These are phyloP conservation scores for Microtus oregoni DNA, from an alignment of 2,113 vertebrate species.

Conservation along the genomic window DNA sequence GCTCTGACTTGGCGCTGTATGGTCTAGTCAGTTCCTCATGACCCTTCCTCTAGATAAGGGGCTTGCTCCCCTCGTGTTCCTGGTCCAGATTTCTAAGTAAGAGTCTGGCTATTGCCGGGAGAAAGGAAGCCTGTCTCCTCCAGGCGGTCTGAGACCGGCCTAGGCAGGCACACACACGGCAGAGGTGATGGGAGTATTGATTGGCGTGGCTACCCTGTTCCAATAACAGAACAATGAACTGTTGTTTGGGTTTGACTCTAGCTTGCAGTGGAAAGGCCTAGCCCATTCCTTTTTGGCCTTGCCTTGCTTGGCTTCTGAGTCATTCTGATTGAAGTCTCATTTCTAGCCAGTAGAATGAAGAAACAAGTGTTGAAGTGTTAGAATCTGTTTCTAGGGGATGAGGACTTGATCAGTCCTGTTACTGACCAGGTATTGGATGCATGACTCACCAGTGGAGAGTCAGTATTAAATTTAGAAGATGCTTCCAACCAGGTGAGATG, in stretches of 20 bases:
- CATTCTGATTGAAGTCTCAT: not conserved
- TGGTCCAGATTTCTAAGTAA: not conserved
- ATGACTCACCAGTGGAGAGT: not conserved
- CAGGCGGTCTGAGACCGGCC: slow-evolving; percentile 12
- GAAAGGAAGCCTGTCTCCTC: not conserved
- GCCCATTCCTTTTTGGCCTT: not conserved
- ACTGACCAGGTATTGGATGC: not conserved
- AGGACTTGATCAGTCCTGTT: not conserved
- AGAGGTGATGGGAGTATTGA: not conserved
- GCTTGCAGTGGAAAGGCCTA: not conserved
- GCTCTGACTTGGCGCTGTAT: not conserved
- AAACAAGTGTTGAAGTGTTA: not conserved
- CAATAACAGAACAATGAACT: slow-evolving; percentile 40
- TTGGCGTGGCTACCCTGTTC: not conserved
- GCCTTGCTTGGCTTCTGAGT: not conserved
- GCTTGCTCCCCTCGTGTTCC: not conserved
- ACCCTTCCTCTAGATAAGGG: not conserved
- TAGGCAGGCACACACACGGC: not conserved
- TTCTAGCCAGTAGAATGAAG: not conserved
- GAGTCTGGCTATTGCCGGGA: not conserved
- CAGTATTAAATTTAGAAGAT: not conserved
- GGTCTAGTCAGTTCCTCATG: fast-evolving
- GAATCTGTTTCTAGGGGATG: not conserved
- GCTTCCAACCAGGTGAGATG: not conserved
- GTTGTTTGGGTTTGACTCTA: slow-evolving; percentile 45